phyloP scores from a whole-genome alignment of 2,113 vertebrate species.

The Numida meleagris region DNA sequence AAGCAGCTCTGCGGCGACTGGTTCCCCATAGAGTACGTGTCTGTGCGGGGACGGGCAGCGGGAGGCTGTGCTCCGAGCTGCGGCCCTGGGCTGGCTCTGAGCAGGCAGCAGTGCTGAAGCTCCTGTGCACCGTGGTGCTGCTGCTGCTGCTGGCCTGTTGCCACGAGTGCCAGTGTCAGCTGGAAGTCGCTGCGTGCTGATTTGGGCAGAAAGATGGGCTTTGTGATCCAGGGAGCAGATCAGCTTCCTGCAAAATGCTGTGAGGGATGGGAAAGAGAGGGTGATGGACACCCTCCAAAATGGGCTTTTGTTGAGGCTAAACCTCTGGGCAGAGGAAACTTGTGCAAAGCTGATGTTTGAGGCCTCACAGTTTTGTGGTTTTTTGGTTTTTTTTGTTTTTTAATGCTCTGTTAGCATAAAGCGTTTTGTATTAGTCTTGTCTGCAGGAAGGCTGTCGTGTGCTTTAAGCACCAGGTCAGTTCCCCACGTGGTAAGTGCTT shows the following conservation, averaged over 20 bases:
- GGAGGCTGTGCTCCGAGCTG: neutral
- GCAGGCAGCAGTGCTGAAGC: neutral
- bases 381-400: neutral
- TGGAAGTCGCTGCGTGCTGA: neutral
- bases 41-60: too few relatives aligned
- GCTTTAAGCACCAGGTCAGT: neutral
- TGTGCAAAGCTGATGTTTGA: neutral
- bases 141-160: neutral
- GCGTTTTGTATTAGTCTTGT: neutral
- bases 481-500: neutral
- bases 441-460: neutral
- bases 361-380: neutral
- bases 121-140: neutral
- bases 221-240: too few relatives aligned
- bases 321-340: neutral
- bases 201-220: neutral
- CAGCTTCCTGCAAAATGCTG: neutral
- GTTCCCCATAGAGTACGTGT: slow-evolving; percentile 97
- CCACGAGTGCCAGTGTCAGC: neutral
- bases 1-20: slow-evolving; percentile 97
- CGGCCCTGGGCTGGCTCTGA: neutral
- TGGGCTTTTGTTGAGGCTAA: neutral
- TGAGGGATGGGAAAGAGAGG: neutral
- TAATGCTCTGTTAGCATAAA: neutral
- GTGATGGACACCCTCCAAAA: neutral